Base-by-base conservation (phyloP, 2,113 vertebrate genomes). In the Poeciliopsis retropinna region DNA sequence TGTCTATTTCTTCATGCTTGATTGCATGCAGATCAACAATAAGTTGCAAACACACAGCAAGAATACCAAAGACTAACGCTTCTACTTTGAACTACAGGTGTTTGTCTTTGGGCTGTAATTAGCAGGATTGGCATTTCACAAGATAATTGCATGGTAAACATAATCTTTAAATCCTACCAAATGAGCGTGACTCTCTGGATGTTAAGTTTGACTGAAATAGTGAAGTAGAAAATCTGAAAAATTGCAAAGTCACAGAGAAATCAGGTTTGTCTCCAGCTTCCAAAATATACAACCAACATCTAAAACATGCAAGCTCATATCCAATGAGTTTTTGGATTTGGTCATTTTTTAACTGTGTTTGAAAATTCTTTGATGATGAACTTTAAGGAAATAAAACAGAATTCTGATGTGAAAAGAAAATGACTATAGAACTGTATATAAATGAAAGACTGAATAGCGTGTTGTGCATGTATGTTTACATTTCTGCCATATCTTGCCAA, bases 101-200 rank as follows among this genome's bases (percentile, higher is more conserved):
- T 67, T 66, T 68, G 27, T 32, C n/a, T 74, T 8, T 30, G 17
- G 25, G 73, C 51, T 70, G 12, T 41, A 76, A 67, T 75, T 39
- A 79, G 54, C 64, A 39, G 9, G 25, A 60, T 60, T 70, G 9
- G 11, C 39, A 27, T 78, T 85, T 75, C 34, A 73, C 57, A 72
- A 37, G 34, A 37, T 70, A 78, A 80, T 71, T 75, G 31, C 41
- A 78, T 22, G 15, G 27, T 60, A 78, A 83, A 86, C 65, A 75
- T 25, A n/a, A 51, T 28, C 22, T 57, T 51, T 62, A 22, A 22
- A 30, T 22, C 32, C 39, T 60, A 3, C 41, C 65, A 67, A 67
- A 60, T 66, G 7, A 19, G 68, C 51, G 14, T 66, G 30, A 69
- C 60, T 30, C 28, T 31, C 31, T 73, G 2, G 25, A 61, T 13